phyloP scores from a whole-genome alignment of 2,797 vertebrate genomes.

The Myripristis jacobus region DNA sequence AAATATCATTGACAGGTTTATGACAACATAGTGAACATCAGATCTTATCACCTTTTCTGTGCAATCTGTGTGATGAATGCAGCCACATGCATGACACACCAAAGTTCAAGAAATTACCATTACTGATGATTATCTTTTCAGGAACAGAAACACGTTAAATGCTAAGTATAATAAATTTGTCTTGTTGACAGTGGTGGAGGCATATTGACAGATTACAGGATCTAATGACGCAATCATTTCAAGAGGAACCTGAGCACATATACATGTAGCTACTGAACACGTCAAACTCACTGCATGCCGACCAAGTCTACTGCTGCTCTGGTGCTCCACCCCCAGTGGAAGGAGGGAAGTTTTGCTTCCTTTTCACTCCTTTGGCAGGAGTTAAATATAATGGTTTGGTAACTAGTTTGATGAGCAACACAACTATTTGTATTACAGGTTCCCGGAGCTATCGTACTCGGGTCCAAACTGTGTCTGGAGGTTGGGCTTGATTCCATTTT shows the following conservation, averaged over 20 bases:
- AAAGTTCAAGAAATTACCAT: constrained; percentile 24
- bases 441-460: no score
- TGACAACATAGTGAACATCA: constrained; percentile 20
- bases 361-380: constrained; percentile 20
- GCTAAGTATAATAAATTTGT: not conserved
- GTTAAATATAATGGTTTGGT: constrained; percentile 28
- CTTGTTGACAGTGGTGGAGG: not conserved
- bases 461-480: no score
- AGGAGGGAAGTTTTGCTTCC: not conserved
- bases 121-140: constrained; percentile 21
- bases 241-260: no score
- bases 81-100: not conserved
- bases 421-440: not conserved
- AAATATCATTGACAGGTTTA: constrained; percentile 34
- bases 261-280: no score
- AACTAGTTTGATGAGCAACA: constrained; percentile 5
- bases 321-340: not conserved
- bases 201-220: not conserved
- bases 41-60: constrained; percentile 24
- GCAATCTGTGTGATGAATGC: constrained; percentile 44
- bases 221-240: no score
- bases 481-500: no score
- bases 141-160: constrained; percentile 16
- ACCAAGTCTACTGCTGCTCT: constrained; percentile 25
- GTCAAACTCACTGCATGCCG: not conserved